Conservation (phyloP, 35 echinoderm and acorn worm species). For the Heliocidaris erythrogramma region DNA sequence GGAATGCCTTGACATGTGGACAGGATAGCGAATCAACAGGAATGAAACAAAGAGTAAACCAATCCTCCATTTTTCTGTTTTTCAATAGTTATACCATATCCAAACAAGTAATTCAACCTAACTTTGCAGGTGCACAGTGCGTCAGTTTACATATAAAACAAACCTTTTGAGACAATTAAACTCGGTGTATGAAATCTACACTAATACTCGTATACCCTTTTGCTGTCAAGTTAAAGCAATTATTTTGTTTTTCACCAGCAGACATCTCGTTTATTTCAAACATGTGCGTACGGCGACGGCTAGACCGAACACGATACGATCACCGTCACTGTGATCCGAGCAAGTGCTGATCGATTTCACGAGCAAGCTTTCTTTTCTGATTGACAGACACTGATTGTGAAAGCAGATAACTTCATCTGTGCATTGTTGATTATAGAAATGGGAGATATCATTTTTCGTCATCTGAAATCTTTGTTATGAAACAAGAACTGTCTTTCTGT, state of each 20-base stretch:
- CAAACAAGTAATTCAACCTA: not conserved
- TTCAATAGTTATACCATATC: not conserved
- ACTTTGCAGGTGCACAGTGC: not conserved
- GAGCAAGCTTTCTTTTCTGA: not conserved
- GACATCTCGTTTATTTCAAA: slow-evolving; percentile 29
- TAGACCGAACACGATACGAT: slow-evolving; percentile 7
- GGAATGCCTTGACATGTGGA: no score
- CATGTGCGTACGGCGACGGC: slow-evolving; percentile 32
- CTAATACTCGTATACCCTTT: not conserved
- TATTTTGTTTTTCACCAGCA: slow-evolving; percentile 28
- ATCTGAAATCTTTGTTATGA: slow-evolving; percentile 4
- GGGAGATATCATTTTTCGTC: not conserved
- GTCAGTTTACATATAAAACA: not conserved
- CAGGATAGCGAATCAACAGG: no score
- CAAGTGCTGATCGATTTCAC: slow-evolving; percentile 11
- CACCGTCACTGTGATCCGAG: not conserved
- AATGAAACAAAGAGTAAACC: not conserved
- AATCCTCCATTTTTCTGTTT: not conserved
- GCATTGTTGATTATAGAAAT: not conserved
- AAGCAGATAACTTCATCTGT: not conserved
- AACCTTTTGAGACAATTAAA: not conserved
- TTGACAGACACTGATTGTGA: not conserved
- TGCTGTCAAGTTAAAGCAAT: slow-evolving; percentile 14
- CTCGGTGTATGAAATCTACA: not conserved
- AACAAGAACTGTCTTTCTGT: not conserved